Evolutionary conservation across 2,888 invertebrate species (phyloP).

Genomic region (Eledona agricola): DNA sequence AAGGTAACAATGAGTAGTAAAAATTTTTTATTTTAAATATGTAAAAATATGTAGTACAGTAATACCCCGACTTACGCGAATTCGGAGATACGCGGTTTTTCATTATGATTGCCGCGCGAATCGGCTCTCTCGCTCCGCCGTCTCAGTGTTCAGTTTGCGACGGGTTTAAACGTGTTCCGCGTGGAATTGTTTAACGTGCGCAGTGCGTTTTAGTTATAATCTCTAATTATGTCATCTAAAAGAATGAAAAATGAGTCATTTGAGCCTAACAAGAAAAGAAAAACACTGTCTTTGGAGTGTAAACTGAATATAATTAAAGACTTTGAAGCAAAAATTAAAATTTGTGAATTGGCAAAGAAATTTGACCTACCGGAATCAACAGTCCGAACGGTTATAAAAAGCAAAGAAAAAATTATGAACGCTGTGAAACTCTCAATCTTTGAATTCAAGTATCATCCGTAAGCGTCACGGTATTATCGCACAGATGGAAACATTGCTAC

Average conservation of each 20-base stretch:
- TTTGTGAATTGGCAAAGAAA: slow-evolving; percentile 2
- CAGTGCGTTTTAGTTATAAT: slow-evolving; percentile 10
- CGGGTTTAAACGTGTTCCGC: slow-evolving; percentile 13
- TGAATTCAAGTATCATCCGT: slow-evolving; percentile 2
- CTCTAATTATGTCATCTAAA: slow-evolving; percentile 12
- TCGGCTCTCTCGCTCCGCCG: neutral
- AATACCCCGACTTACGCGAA: no score
- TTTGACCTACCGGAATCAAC: slow-evolving; percentile 2
- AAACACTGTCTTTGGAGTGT: slow-evolving; percentile 2
- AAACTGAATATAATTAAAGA: slow-evolving; percentile 1
- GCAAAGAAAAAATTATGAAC: slow-evolving; percentile 1
- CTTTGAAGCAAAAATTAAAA: slow-evolving; percentile 1
- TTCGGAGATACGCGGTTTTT: no score
- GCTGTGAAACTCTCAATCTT: slow-evolving; percentile 2
- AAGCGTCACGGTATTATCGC: slow-evolving; percentile 2
- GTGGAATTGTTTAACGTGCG: slow-evolving; percentile 9
- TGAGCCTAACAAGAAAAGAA: slow-evolving; percentile 6
- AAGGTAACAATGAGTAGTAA: no score
- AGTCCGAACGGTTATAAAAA: neutral
- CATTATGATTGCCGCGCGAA: no score
- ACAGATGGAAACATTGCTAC: slow-evolving; percentile 2
- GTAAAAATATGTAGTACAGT: no score
- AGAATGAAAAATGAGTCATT: slow-evolving; percentile 11
- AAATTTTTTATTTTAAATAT: no score
- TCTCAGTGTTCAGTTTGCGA: slow-evolving; percentile 6